phyloP scores from a whole-genome alignment of 2,113 vertebrate species.

The Scartelaos histophorus region DNA sequence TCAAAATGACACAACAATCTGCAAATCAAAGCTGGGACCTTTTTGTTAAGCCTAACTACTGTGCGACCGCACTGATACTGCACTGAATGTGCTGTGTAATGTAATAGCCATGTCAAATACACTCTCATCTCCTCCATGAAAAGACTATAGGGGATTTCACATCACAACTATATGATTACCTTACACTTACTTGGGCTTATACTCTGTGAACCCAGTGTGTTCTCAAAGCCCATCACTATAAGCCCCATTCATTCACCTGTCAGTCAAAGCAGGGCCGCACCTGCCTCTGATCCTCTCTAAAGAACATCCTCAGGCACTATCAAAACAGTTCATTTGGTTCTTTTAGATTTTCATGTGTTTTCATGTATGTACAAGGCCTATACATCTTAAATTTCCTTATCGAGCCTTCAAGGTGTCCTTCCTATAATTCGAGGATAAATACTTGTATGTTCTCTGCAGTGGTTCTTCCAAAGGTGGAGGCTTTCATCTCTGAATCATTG shows the following conservation, averaged over 20 bases:
- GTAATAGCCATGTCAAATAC: slow-evolving; percentile 38
- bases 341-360: slow-evolving; percentile 2
- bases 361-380: slow-evolving; percentile 7
- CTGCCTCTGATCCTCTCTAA: slow-evolving; percentile 12
- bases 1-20: too few relatives aligned
- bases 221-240: slow-evolving; percentile 13
- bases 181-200: background rate
- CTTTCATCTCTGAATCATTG: too few relatives aligned
- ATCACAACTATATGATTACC: background rate
- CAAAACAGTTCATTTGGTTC: background rate
- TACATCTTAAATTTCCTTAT: background rate
- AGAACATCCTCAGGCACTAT: slow-evolving; percentile 8
- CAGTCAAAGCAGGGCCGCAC: slow-evolving; percentile 36
- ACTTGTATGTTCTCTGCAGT: background rate
- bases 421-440: background rate
- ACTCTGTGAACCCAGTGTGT: slow-evolving; percentile 1
- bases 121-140: slow-evolving; percentile 27
- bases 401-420: slow-evolving; percentile 6
- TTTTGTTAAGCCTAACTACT: too few relatives aligned
- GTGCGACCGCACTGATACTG: background rate
- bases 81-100: slow-evolving; percentile 24
- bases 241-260: slow-evolving; percentile 34
- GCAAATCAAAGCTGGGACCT: too few relatives aligned
- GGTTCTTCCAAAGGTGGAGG: too few relatives aligned
- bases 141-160: slow-evolving; percentile 16